Evolutionary conservation across 2,797 vertebrate species (phyloP), one percentile per base, ranked within the genome.

Genomic region (Distichodus sexfasciatus): DNA sequence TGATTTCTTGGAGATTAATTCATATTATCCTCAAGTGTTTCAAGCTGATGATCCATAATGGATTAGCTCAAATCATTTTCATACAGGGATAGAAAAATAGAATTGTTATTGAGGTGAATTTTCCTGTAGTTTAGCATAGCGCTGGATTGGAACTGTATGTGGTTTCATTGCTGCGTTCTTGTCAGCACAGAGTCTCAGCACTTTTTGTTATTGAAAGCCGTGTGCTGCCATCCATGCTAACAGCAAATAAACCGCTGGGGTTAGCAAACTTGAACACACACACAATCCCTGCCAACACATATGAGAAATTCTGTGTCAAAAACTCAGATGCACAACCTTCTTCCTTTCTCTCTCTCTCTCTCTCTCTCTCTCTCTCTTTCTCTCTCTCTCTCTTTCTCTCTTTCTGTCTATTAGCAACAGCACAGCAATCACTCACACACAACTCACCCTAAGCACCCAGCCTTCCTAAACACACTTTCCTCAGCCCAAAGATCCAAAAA

Each of bases 121-220:
- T 12, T 55, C 38, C 66, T 68, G 44, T 66, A 36, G 41, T 57
- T 28, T 43, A 19, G 36, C 43, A 35, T 50, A 26, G 31, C 17
- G 17, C 21, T 41, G 55, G 55, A 58, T 58, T 24, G 33, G 54
- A 40, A 58, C 40, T 36, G 40, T 23, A 40, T 14, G 15, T 23
- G 9, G 6, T 58, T 40, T 33, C 21, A 26, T 5, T 46, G 40
- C 19, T 26, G 31, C 21, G 43, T 40, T 63, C 40, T 51, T 51
- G 59, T 66, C 62, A 51, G 35, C 44, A 66, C 61, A 66, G 62
- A 51, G n/a, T 61, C 61, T 72, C 62, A 66, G 70, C 70, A 72
- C 53, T 72, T 69, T 69, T 66, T 63, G 51, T 72, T 72, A 72
- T 66, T 72, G 70, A 72, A 66, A 29, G 62, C 70, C 51, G 44